phyloP scores from a whole-genome alignment of 1,140 invertebrate genomes.

The Whitmania pigra region DNA sequence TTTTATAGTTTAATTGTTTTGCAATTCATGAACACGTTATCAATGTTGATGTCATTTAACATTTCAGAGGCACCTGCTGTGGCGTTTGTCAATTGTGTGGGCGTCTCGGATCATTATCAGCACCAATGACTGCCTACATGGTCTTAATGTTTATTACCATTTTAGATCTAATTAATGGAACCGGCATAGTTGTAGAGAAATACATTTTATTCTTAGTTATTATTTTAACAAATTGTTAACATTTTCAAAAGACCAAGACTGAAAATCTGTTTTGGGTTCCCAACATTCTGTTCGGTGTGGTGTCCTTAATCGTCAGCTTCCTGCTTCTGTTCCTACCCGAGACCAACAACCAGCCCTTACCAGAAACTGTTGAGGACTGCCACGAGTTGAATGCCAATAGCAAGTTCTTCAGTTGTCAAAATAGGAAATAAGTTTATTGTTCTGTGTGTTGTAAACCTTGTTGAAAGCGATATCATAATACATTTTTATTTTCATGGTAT shows the following conservation, averaged over 20 bases:
- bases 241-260: too few relatives aligned
- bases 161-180: too few relatives aligned
- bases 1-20: background rate
- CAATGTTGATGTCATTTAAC: background rate
- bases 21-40: background rate
- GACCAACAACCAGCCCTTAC: conserved; percentile 16
- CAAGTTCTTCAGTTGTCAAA: background rate
- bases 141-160: too few relatives aligned
- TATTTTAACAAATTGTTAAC: too few relatives aligned
- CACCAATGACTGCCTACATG: conserved; percentile 4
- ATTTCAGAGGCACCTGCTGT: conserved; percentile 6
- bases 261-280: conserved; percentile 12
- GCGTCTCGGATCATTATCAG: background rate
- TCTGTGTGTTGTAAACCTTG: too few relatives aligned
- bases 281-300: conserved; percentile 12
- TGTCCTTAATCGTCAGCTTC: conserved; percentile 17
- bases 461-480: too few relatives aligned
- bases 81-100: background rate
- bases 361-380: conserved; percentile 18
- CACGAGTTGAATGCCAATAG: background rate
- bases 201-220: too few relatives aligned
- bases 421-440: too few relatives aligned
- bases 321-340: conserved; percentile 18
- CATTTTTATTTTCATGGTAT: too few relatives aligned
- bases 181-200: too few relatives aligned